These are phyloP conservation scores for Cerastoderma edule DNA, from an alignment of 2,888 invertebrate species.

Conservation along the genomic window DNA sequence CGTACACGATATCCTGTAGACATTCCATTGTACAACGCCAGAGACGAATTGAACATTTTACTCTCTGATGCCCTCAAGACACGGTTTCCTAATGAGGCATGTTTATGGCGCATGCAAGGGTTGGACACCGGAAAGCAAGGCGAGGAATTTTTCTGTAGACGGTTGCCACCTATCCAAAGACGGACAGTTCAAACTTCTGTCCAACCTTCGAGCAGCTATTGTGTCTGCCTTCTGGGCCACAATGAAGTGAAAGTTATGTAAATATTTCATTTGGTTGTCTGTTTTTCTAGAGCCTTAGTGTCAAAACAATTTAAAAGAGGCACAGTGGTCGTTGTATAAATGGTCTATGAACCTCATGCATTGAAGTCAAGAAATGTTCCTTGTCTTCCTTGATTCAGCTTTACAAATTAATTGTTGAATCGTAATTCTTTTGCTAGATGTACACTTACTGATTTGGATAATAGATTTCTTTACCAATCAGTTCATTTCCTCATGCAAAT, in stretches of 20 bases:
- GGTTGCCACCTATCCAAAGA: slow-evolving; percentile 28
- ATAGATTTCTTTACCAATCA: too few relatives aligned
- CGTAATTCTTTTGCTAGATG: too few relatives aligned
- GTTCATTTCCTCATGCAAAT: too few relatives aligned
- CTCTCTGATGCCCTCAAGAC: background rate
- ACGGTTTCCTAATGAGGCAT: background rate
- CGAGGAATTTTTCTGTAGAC: slow-evolving; percentile 2
- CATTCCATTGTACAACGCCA: background rate
- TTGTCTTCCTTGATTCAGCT: too few relatives aligned
- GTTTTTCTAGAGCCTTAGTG: background rate
- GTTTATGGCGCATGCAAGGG: slow-evolving; percentile 21
- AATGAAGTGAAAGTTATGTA: background rate
- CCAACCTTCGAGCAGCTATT: slow-evolving; percentile 19
- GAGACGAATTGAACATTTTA: background rate
- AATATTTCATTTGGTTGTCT: background rate
- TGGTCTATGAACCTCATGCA: background rate
- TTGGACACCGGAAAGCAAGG: slow-evolving; percentile 21
- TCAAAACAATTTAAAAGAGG: background rate
- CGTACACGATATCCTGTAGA: slow-evolving; percentile 21
- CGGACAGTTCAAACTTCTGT: slow-evolving; percentile 15
- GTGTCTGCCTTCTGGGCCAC: background rate
- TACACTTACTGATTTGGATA: too few relatives aligned
- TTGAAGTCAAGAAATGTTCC: background rate
- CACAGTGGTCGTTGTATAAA: background rate
- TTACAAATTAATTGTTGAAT: too few relatives aligned